Conservation (phyloP, 2,888 invertebrate genomes). For the Reticulitermes lucifugus region DNA sequence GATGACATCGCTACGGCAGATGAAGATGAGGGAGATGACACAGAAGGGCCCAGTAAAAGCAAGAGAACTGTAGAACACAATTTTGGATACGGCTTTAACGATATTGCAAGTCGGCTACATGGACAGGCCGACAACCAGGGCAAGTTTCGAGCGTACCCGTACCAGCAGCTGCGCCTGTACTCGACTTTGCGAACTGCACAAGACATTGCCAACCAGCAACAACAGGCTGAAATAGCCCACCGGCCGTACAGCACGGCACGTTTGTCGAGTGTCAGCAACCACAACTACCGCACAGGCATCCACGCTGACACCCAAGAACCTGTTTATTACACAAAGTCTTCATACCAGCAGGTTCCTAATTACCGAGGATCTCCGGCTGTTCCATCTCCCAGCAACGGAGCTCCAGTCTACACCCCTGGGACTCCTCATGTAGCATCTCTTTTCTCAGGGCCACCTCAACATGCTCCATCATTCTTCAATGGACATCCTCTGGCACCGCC, state of each 20-base stretch:
- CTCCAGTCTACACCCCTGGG: neutral
- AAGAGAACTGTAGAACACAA: slow-evolving; percentile 81
- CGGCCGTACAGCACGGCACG: neutral
- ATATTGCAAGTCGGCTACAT: neutral
- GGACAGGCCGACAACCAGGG: neutral
- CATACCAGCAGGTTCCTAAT: neutral
- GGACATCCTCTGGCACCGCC: neutral
- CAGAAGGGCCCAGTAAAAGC: slow-evolving; percentile 60
- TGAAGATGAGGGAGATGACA: neutral
- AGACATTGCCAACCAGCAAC: neutral
- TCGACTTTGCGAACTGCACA: neutral
- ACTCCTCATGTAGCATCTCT: neutral
- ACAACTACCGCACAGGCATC: neutral
- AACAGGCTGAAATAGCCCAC: neutral
- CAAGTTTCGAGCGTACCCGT: neutral
- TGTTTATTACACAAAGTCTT: neutral
- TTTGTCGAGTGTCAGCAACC: neutral
- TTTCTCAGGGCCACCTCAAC: neutral
- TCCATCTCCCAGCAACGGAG: neutral
- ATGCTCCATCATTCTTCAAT: neutral
- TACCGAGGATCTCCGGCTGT: neutral
- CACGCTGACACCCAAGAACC: neutral
- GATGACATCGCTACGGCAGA: neutral
- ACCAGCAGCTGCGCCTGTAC: neutral
- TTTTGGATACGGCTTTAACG: slow-evolving; percentile 74